phyloP scores from a whole-genome alignment of 2,113 vertebrate genomes.

The Stictonetta naevosa region DNA sequence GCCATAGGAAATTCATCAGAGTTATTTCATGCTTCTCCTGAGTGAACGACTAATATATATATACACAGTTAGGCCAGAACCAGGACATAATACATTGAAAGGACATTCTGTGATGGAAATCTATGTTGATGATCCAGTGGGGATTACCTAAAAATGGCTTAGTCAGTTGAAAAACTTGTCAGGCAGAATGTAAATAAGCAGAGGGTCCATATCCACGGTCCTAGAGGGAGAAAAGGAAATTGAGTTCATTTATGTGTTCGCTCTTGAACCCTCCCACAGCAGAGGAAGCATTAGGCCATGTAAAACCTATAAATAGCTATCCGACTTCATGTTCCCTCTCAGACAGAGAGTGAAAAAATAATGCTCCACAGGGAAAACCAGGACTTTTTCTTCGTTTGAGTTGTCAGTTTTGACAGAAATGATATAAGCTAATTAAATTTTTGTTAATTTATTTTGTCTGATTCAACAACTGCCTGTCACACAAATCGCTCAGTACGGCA shows the following conservation, averaged over 20 bases:
- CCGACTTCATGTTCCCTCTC: conserved; percentile 47
- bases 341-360: conserved; percentile 13
- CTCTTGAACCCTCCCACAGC: conserved; percentile 63
- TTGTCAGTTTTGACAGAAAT: conserved; percentile 81
- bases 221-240: background rate
- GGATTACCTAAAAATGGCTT: background rate
- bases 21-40: conserved; percentile 9
- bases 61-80: background rate
- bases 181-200: conserved; percentile 54
- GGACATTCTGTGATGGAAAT: conserved; percentile 1
- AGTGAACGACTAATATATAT: background rate
- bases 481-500: conserved; percentile 57
- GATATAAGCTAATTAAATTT: conserved; percentile 80
- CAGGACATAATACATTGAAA: background rate
- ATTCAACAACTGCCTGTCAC: conserved; percentile 73
- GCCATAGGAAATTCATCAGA: background rate
- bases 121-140: background rate
- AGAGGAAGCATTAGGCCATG: conserved; percentile 65
- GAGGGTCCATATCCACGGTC: background rate
- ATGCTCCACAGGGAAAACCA: conserved; percentile 65
- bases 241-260: conserved; percentile 32
- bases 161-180: conserved; percentile 21
- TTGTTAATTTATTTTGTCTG: conserved; percentile 84
- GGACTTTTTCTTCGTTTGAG: conserved; percentile 74
- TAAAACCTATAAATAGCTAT: conserved; percentile 73